phyloP scores from a whole-genome alignment of 2,888 invertebrate species.

The Orchestes rusci region DNA sequence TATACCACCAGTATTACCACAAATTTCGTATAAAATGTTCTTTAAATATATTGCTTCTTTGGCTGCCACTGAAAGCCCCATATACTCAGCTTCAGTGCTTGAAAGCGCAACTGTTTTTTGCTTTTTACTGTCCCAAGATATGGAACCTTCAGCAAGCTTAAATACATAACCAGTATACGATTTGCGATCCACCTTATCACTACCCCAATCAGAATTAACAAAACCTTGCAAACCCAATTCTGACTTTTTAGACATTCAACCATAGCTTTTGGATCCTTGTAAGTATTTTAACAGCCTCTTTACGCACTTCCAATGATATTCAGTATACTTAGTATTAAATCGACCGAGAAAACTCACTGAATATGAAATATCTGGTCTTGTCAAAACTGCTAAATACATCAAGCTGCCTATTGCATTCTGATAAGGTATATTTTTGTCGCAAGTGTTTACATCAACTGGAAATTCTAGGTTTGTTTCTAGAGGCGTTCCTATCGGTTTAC shows the following conservation, averaged over 20 bases:
- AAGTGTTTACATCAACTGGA: neutral
- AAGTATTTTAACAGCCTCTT: constrained; percentile 21
- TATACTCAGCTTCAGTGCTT: no score
- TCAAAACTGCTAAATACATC: constrained; percentile 22
- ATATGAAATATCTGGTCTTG: constrained; percentile 22
- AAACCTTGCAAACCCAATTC: constrained; percentile 5
- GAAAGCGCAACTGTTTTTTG: no score
- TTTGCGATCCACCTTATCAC: neutral
- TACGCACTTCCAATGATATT: constrained; percentile 14
- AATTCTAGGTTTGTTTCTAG: constrained; percentile 7
- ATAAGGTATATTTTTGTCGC: neutral
- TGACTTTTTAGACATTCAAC: no score
- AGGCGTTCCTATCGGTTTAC: constrained; percentile 7
- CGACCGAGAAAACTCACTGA: constrained; percentile 13
- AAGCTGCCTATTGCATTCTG: constrained; percentile 7
- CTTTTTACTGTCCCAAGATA: no score
- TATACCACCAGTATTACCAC: no score
- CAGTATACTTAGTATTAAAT: constrained; percentile 5
- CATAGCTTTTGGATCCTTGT: no score
- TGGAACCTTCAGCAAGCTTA: no score
- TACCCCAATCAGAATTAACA: constrained; percentile 9
- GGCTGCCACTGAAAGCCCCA: no score
- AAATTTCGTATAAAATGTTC: no score
- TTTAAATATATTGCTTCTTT: no score
- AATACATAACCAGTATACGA: constrained; percentile 2